Percentiles rank a stretch among this genome's conserved stretches.
Conservation (phyloP, 2,888 invertebrate species). For the Campoplex capitator region DNA sequence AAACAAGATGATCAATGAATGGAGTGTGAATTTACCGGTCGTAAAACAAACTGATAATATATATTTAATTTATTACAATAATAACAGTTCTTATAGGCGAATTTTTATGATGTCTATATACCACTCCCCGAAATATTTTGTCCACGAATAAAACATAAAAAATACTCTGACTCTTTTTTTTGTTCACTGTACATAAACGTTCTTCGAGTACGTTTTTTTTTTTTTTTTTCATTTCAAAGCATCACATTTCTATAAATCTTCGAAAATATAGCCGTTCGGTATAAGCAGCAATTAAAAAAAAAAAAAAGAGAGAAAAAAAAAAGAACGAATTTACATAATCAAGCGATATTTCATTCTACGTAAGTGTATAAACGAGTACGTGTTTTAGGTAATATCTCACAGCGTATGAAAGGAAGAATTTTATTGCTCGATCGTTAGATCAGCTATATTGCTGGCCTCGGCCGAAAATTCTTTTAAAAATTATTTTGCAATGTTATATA, state of each 20-base stretch:
- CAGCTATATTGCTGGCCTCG: neutral
- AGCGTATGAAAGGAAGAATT: conserved; percentile 40
- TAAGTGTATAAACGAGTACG: conserved; percentile 49
- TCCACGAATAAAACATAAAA: conserved; percentile 16
- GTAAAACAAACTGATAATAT: conserved; percentile 23
- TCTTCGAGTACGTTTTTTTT: conserved; percentile 6
- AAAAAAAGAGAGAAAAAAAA: conserved; percentile 30
- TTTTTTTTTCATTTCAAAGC: conserved; percentile 28
- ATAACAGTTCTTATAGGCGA: conserved; percentile 43
- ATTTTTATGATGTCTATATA: conserved; percentile 23
- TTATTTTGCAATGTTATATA: conserved; percentile 33
- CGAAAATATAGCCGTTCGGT: conserved; percentile 39
- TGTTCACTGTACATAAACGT: conserved; percentile 10
- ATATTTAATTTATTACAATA: conserved; percentile 54
- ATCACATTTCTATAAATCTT: conserved; percentile 61
- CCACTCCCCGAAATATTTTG: conserved; percentile 22
- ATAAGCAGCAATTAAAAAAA: conserved; percentile 38
- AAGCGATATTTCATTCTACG: conserved; percentile 38
- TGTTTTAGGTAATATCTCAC: conserved; percentile 43
- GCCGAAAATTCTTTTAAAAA: conserved; percentile 39
- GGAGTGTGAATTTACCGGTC: conserved; percentile 48
- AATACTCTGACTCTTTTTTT: neutral
- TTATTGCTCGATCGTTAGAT: conserved; percentile 41
- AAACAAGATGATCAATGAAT: conserved; percentile 1
- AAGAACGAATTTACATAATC: conserved; percentile 53